phyloP scores from a whole-genome alignment of 2,113 vertebrate species.

The Lamprotornis superbus region DNA sequence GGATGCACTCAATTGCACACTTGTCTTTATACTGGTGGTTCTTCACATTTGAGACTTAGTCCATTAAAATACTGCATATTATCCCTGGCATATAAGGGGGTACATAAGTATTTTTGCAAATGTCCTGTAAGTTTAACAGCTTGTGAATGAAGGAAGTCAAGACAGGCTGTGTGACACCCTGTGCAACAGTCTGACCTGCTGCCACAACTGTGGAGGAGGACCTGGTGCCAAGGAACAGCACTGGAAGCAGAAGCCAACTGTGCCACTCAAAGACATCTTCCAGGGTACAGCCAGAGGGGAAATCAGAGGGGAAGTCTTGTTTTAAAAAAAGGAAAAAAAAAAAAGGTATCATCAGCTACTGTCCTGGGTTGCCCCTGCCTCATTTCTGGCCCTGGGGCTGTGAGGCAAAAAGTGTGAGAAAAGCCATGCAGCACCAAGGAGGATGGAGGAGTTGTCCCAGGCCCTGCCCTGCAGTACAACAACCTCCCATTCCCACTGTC shows the following conservation, averaged over 20 bases:
- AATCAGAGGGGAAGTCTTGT: not conserved
- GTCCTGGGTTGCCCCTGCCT: accelerated
- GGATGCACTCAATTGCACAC: not conserved
- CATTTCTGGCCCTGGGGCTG: not conserved
- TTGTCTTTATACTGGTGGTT: not conserved
- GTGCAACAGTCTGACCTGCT: not conserved
- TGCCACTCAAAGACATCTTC: not conserved
- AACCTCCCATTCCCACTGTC: not conserved
- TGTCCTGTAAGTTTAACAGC: not conserved
- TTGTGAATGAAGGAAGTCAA: not conserved
- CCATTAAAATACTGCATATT: not conserved
- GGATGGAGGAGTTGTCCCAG: not conserved
- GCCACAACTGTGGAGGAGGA: not conserved
- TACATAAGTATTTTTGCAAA: not conserved
- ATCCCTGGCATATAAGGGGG: not conserved
- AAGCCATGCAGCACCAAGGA: not conserved
- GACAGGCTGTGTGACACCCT: not conserved
- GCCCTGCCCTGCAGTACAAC: not conserved
- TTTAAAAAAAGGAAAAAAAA: accelerated
- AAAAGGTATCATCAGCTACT: not conserved
- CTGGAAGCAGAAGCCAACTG: not conserved
- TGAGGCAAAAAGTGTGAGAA: accelerated
- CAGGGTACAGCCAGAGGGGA: not conserved
- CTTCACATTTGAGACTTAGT: not conserved
- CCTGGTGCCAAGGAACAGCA: not conserved